Conservation (phyloP, 1,140 invertebrate genomes). For the Acromyrmex heyeri region DNA sequence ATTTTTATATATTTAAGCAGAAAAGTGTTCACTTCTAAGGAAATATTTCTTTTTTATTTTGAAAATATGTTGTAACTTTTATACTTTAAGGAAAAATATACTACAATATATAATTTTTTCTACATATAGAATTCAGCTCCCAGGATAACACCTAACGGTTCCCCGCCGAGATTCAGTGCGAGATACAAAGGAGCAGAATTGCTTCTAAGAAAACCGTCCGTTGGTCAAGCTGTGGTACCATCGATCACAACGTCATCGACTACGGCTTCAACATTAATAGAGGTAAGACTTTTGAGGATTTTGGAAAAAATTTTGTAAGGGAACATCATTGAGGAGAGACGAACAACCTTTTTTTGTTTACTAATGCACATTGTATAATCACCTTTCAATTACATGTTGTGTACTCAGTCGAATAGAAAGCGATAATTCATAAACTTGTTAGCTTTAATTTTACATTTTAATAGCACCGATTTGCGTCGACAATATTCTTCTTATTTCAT, state of each 20-base stretch:
- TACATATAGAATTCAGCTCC: conserved; percentile 80
- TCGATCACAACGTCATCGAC: conserved; percentile 80
- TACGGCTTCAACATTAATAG: conserved; percentile 78
- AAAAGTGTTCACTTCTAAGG: background rate
- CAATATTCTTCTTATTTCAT: conserved; percentile 17
- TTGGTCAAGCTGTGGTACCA: conserved; percentile 77
- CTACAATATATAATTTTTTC: background rate
- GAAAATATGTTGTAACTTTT: background rate
- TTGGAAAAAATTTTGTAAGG: conserved; percentile 51
- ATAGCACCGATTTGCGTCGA: background rate
- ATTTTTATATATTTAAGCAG: background rate
- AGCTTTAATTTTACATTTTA: conserved; percentile 14
- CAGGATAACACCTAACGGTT: conserved; percentile 82
- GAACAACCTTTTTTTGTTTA: conserved; percentile 16
- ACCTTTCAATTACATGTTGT: conserved; percentile 32
- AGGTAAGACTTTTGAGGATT: conserved; percentile 79
- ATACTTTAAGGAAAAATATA: background rate
- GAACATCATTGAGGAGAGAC: conserved; percentile 14
- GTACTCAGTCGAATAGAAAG: conserved; percentile 29
- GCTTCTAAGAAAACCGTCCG: conserved; percentile 80
- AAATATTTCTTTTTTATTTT: too few relatives aligned
- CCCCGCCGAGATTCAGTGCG: conserved; percentile 83
- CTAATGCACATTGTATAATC: conserved; percentile 37
- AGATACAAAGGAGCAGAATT: conserved; percentile 85
- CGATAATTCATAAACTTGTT: conserved; percentile 1